Evolutionary conservation across 2,113 vertebrate genomes (phyloP).

Genomic region (Gallinago jamesoni): DNA sequence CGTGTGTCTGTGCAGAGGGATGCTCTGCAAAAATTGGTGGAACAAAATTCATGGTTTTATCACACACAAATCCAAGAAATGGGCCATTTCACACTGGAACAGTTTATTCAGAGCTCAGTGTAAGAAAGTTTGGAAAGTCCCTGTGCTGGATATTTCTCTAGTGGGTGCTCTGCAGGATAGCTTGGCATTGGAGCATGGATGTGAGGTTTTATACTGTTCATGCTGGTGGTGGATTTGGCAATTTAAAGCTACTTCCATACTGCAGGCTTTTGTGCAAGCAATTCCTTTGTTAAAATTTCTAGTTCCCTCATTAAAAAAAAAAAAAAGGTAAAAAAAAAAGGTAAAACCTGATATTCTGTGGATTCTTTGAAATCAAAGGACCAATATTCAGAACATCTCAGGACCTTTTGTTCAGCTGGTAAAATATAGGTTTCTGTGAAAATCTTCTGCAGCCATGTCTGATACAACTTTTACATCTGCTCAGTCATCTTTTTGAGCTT

Average conservation of each 20-base stretch:
- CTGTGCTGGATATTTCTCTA: background rate
- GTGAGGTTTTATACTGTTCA: background rate
- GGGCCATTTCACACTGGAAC: background rate
- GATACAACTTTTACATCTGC: background rate
- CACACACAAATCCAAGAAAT: background rate
- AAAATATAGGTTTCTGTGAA: background rate
- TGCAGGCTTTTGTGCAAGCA: background rate
- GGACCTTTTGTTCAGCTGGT: background rate
- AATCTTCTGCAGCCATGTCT: background rate
- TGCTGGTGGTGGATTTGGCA: background rate
- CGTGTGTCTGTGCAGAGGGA: background rate
- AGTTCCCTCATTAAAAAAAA: background rate
- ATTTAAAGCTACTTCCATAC: background rate
- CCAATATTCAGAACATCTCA: fast-evolving
- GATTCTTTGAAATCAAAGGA: background rate
- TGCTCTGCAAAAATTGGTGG: background rate
- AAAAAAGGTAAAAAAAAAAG: background rate
- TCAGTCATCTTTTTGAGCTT: background rate
- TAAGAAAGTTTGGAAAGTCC: background rate
- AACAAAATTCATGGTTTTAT: background rate
- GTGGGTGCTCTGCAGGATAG: background rate
- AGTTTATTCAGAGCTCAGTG: background rate
- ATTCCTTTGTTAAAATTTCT: background rate
- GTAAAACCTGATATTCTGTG: background rate
- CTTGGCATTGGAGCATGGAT: background rate